Base-by-base conservation (phyloP, 2,888 invertebrate species). In the Liodrosophila aerea region DNA sequence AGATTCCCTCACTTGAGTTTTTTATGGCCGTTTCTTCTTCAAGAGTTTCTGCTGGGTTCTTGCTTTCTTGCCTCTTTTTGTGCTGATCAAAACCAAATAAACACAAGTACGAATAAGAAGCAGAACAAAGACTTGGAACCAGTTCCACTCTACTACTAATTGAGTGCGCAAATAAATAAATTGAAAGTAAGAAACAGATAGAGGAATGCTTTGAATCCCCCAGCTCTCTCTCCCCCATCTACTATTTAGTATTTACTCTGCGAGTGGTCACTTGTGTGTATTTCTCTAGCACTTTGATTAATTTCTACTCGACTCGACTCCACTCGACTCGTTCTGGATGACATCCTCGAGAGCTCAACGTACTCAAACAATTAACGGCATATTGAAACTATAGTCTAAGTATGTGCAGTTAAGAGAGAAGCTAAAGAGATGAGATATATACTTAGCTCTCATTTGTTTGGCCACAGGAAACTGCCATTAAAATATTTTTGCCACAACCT, bases 381-480 rank as follows among this genome's bases (percentile, higher is more conserved):
- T 49, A 72, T 71, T 71, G 54, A 59, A 51, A 39, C 46, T 44
- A 54, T 31, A 57, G 58, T 39, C 45, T 45, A 68, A 52, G 22
- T 5, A 22, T 4, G 22, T 60, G 50, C n/a, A 52, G 31, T 29
- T 37, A 13, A 61, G 39, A 49, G 44, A n/a, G 4, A 15, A 37
- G 36, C 39, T 31, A 7, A 18, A 33, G 5, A 40, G 8, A 15
- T 7, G 22, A 47, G 1, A 30, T 1, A 31, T 16, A 31, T 7
- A 13, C 7, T 11, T 11, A 41, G 27, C 9, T 4, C 41, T 64
- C 44, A 64, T 64, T 64, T 57, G 43, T 47, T 51, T 69, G 16
- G 64, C 64, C 76, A 80, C 81, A 82, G 85, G 85, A 82, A 82
- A 84, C 84, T 62, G 74, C 76, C 81, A 85, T 80, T 85, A 80